Conservation (phyloP, 1,140 invertebrate species). For the Mylabris phalerata region DNA sequence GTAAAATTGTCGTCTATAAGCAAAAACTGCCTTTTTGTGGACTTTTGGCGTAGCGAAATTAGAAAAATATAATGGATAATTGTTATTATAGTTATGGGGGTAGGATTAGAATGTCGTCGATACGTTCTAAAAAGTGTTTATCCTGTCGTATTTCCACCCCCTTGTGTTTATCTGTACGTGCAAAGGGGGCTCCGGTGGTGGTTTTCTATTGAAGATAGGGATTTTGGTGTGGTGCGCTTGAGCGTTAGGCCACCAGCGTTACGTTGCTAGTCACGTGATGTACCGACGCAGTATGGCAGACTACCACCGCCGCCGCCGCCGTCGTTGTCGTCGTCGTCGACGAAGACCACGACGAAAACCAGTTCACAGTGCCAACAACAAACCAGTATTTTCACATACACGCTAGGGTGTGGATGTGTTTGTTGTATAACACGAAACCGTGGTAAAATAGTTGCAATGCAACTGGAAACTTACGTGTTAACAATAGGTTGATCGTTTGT, state of each 20-base stretch:
- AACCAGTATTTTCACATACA: conserved; percentile 14
- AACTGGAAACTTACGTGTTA: conserved; percentile 2
- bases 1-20: no score
- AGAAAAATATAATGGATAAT: no score
- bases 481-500: no score
- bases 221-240: conserved; percentile 17
- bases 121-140: conserved; percentile 15
- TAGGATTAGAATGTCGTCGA: conserved; percentile 7
- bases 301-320: background rate
- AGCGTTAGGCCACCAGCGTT: conserved; percentile 12
- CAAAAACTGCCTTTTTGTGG: no score
- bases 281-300: conserved; percentile 39
- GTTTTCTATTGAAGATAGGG: no score
- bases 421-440: background rate
- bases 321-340: no score
- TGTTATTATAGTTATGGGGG: no score
- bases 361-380: conserved; percentile 1
- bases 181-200: no score
- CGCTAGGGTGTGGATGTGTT: conserved; percentile 13
- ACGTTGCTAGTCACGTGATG: conserved; percentile 35
- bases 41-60: no score
- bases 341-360: background rate
- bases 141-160: conserved; percentile 2
- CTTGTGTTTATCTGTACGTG: no score
- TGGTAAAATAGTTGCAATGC: background rate